These are phyloP conservation scores for Nautilus pompilius DNA, from an alignment of 1,140 invertebrate species.

Conservation along the genomic window DNA sequence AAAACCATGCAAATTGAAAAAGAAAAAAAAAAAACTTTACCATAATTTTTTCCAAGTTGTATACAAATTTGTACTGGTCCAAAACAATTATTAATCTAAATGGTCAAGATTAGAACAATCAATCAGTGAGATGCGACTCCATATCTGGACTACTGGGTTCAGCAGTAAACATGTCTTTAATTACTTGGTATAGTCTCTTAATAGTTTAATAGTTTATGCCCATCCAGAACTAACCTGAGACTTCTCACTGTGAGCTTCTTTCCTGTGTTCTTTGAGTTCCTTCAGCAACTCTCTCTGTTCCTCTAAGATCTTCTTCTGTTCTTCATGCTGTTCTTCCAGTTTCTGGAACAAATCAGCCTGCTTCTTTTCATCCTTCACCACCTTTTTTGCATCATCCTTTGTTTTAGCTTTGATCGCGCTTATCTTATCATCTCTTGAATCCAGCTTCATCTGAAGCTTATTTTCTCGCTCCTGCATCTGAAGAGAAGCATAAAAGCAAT, in stretches of 20 bases:
- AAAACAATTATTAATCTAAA: too few relatives aligned
- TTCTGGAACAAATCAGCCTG: conserved; percentile 1
- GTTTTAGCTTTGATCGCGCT: neutral
- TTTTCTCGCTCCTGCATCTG: neutral
- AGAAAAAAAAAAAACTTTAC: too few relatives aligned
- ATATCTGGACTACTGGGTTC: too few relatives aligned
- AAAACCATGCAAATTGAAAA: too few relatives aligned
- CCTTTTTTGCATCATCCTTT: neutral
- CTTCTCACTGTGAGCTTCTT: conserved; percentile 1
- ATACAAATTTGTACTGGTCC: too few relatives aligned
- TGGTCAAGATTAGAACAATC: too few relatives aligned
- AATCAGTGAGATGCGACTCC: too few relatives aligned
- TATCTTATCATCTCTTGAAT: neutral
- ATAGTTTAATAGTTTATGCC: too few relatives aligned
- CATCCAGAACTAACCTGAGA: too few relatives aligned
- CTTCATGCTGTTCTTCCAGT: conserved; percentile 1
- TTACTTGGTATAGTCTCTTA: too few relatives aligned
- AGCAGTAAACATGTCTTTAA: too few relatives aligned
- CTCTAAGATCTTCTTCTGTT: conserved; percentile 1
- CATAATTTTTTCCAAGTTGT: too few relatives aligned
- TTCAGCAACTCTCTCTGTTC: conserved; percentile 1
- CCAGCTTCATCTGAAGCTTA: neutral
- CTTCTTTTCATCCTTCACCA: neutral
- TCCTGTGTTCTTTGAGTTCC: neutral
- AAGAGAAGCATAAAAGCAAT: neutral